phyloP scores from a whole-genome alignment of 1,140 invertebrate genomes.

The Popillia japonica region DNA sequence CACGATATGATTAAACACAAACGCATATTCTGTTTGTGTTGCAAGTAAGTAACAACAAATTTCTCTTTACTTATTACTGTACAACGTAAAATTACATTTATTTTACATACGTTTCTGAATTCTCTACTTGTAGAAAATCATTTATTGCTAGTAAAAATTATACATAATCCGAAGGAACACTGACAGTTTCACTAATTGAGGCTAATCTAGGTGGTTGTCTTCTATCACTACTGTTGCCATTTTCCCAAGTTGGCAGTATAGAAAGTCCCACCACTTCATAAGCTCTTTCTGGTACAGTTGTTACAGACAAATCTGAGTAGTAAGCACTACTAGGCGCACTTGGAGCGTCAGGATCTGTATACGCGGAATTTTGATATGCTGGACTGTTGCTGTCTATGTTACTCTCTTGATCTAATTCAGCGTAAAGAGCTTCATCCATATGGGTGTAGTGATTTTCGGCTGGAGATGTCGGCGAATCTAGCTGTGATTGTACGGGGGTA shows the following conservation, averaged over 20 bases:
- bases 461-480: conserved; percentile 62
- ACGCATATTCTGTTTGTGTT: neutral
- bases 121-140: neutral
- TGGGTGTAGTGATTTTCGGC: conserved; percentile 77
- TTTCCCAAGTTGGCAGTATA: conserved; percentile 59
- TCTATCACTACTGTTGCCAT: conserved; percentile 51
- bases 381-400: conserved; percentile 64
- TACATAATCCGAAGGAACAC: conserved; percentile 71
- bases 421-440: conserved; percentile 75
- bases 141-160: conserved; percentile 49
- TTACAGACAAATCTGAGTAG: conserved; percentile 71
- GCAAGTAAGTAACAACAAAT: neutral
- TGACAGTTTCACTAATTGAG: conserved; percentile 71
- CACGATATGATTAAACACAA: neutral
- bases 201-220: conserved; percentile 64
- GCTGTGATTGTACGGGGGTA: conserved; percentile 59
- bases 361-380: conserved; percentile 75
- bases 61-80: neutral
- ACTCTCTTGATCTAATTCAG: conserved; percentile 69
- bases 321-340: conserved; percentile 76
- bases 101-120: neutral
- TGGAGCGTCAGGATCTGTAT: conserved; percentile 72
- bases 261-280: conserved; percentile 67
- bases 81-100: neutral
- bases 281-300: conserved; percentile 63